Evolutionary conservation across 2,797 vertebrate genomes (phyloP), one percentile per base, ranked within the genome.

Genomic region (Anniella stebbinsi): DNA sequence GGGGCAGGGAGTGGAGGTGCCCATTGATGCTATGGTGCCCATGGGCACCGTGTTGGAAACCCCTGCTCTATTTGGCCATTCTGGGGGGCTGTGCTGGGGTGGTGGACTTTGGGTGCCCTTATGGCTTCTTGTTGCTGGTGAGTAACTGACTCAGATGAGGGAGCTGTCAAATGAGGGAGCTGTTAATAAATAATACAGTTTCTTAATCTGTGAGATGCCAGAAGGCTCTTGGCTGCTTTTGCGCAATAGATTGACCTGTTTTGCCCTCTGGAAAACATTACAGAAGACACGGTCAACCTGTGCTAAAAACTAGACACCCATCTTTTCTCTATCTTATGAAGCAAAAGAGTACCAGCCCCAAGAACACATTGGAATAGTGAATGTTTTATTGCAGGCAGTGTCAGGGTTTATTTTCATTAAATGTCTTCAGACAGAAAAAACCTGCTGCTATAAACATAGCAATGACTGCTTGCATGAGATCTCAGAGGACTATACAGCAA

Each of bases 381-480:
- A 69, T 80, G 28, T 45, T 89, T 41, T 67, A 23, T 51, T 87
- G 86, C 41, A 69, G 60, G 38, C 66, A 23, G 8, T 3, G 17
- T 33, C 45, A 67, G 33, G 13, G 12, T 93, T 90, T 92, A 23
- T 84, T 80, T 92, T 54, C 69, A 86, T 92, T 36, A 90, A 88
- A 91, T 82, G 28, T 77, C 57, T 87, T 92, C 81, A 78, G 84
- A 48, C 57, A 66, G 77, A 93, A 94, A 93, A 15, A 69, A 67
- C 78, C 84, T 83, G 90, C 54, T 86, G 67, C 54, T 92, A 41
- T 88, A 90, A 91, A 72, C 33, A 77, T 41, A 84, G 51, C 78
- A 88, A 84, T 28, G 90, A 92, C 91, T 76, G 90, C 72, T 91
- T 70, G 41, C 73, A 83, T 67, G 73, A 83, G 18, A 72, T 81